Conservation (phyloP, 2,113 vertebrate species). For the Salvelinus sp. region DNA sequence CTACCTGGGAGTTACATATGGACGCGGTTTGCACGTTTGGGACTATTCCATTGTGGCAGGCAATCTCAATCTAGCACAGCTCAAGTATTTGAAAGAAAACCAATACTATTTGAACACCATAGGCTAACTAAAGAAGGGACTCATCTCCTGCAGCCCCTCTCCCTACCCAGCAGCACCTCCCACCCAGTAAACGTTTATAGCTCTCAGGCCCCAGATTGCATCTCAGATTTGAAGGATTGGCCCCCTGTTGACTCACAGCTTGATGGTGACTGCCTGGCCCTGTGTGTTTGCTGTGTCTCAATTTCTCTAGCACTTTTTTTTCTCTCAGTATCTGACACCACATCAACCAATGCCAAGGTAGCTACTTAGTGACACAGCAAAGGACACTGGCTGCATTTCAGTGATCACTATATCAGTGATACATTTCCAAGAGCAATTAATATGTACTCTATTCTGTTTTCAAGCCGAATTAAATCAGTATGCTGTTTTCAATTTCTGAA, state of each 20-base stretch:
- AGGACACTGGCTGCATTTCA: neutral
- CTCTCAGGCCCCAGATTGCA: conserved; percentile 66
- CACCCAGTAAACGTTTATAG: conserved; percentile 74
- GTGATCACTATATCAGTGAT: too few species aligned
- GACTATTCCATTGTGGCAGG: too few species aligned
- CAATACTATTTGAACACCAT: conserved; percentile 24
- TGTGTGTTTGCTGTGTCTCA: conserved; percentile 67
- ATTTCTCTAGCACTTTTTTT: conserved; percentile 53
- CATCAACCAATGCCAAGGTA: conserved; percentile 5
- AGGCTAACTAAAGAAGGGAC: conserved; percentile 54
- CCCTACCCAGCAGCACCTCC: conserved; percentile 57
- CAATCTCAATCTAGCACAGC: too few species aligned
- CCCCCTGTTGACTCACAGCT: conserved; percentile 71
- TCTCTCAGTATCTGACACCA: conserved; percentile 4
- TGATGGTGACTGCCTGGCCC: conserved; percentile 58
- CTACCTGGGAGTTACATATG: neutral
- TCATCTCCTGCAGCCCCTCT: conserved; percentile 58
- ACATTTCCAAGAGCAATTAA: too few species aligned
- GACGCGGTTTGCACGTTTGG: too few species aligned
- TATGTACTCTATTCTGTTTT: too few species aligned
- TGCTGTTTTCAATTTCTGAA: too few species aligned
- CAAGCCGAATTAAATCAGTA: too few species aligned
- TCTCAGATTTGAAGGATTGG: conserved; percentile 67
- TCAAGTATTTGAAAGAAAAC: too few species aligned
- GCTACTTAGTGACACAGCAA: conserved; percentile 2